Conservation (phyloP, 2,797 vertebrate genomes). For the Lateolabrax maculatus region DNA sequence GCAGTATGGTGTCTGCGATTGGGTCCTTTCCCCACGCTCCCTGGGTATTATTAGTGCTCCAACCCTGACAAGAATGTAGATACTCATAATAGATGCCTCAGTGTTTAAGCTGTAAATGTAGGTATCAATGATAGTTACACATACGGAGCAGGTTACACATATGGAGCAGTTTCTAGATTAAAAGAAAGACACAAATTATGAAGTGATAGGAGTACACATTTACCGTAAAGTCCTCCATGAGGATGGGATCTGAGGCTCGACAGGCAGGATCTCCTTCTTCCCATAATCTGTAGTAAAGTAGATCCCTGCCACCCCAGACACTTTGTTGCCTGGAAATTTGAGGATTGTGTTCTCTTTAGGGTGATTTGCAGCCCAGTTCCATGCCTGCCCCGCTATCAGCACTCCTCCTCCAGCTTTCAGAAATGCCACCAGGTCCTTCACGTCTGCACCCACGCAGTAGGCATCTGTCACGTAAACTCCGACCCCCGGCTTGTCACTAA, state of each 20-base stretch:
- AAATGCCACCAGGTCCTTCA: conserved; percentile 80
- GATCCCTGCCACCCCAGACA: conserved; percentile 85
- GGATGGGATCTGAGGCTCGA: conserved; percentile 80
- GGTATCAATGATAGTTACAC: too few species aligned
- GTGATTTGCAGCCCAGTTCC: conserved; percentile 84
- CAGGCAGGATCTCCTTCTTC: conserved; percentile 52
- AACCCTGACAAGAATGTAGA: too few species aligned
- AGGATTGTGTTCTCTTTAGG: conserved; percentile 62
- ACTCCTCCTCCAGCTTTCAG: conserved; percentile 90
- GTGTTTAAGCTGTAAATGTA: too few species aligned
- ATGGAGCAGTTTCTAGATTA: too few species aligned
- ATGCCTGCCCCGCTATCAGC: conserved; percentile 90
- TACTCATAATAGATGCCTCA: too few species aligned
- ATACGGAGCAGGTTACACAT: too few species aligned
- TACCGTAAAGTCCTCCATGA: conserved; percentile 79
- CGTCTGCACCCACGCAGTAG: conserved; percentile 70
- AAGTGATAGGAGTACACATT: conserved; percentile 64
- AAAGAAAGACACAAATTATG: too few species aligned
- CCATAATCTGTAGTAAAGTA: conserved; percentile 79
- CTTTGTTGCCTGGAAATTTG: conserved; percentile 85
- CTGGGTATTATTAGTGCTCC: too few species aligned
- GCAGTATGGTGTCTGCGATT: too few species aligned
- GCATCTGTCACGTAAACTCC: conserved; percentile 86
- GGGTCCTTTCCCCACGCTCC: too few species aligned
- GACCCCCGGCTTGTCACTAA: conserved; percentile 14